phyloP scores from a whole-genome alignment of 92 coral and sea anemone species.

The Bergia sp. region DNA sequence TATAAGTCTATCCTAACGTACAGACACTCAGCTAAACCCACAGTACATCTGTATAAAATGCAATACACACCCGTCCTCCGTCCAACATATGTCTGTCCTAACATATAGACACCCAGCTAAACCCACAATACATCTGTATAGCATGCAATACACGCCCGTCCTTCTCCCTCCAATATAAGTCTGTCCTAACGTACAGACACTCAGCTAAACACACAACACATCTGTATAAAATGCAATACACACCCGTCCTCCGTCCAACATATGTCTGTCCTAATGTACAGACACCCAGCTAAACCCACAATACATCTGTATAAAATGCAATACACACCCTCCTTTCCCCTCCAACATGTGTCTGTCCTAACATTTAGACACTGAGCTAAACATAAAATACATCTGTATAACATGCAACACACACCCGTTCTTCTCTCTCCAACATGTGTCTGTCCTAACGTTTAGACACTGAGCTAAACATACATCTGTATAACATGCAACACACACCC shows the following conservation, averaged over 20 bases:
- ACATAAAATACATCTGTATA: background rate
- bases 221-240: slow-evolving; percentile 6
- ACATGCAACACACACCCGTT: slow-evolving; percentile 65
- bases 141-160: slow-evolving; percentile 63
- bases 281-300: no score
- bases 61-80: slow-evolving; percentile 79
- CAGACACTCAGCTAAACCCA: no score
- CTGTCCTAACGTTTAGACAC: no score
- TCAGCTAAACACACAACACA: background rate
- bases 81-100: slow-evolving; percentile 82
- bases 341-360: no score
- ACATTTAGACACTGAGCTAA: no score
- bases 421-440: slow-evolving; percentile 58
- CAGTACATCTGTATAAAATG: background rate
- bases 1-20: slow-evolving; percentile 80
- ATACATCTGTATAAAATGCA: no score
- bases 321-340: no score
- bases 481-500: slow-evolving; percentile 57
- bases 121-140: background rate
- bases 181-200: slow-evolving; percentile 55
- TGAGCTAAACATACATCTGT: background rate
- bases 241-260: slow-evolving; percentile 86
- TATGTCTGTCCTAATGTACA: slow-evolving; percentile 72
- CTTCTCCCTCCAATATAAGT: slow-evolving; percentile 83
- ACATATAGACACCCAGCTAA: slow-evolving; percentile 15